Conservation (phyloP, 2,113 vertebrate species). For the Eudyptes chrysolophus region DNA sequence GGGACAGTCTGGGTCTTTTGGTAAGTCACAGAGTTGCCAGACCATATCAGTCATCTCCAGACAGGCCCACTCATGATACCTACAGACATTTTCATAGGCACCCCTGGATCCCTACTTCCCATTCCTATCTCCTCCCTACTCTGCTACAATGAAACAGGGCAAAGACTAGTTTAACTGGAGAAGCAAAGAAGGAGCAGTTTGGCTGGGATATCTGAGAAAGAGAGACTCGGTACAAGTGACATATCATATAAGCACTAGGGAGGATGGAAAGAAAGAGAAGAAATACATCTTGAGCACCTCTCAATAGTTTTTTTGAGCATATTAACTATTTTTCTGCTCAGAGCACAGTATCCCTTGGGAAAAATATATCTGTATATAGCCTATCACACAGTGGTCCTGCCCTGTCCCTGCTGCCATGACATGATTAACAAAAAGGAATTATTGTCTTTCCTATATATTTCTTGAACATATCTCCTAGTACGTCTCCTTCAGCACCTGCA, state of each 20-base stretch:
- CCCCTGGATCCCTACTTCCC: not conserved
- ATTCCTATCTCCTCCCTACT: not conserved
- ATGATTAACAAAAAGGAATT: not conserved
- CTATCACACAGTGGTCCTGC: not conserved
- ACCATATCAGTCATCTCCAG: not conserved
- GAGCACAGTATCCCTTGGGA: not conserved
- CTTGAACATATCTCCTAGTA: not conserved
- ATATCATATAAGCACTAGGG: not conserved
- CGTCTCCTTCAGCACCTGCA: not conserved
- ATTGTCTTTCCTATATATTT: not conserved
- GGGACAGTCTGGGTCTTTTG: not conserved
- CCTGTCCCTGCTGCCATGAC: not conserved
- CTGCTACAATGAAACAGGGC: not conserved
- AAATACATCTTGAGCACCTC: not conserved
- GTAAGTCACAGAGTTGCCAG: not conserved
- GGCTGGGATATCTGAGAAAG: not conserved
- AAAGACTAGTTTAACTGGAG: not conserved
- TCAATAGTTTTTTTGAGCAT: not conserved
- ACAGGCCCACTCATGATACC: not conserved
- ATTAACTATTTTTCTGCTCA: not conserved
- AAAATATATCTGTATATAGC: not conserved
- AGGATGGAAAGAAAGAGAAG: not conserved
- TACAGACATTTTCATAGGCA: not conserved
- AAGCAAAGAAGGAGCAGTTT: not conserved
- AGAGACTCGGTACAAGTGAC: not conserved